Evolutionary conservation across 2,888 invertebrate species (phyloP), one percentile per base, ranked within the genome.

Genomic region (Anarsia innoxiella): DNA sequence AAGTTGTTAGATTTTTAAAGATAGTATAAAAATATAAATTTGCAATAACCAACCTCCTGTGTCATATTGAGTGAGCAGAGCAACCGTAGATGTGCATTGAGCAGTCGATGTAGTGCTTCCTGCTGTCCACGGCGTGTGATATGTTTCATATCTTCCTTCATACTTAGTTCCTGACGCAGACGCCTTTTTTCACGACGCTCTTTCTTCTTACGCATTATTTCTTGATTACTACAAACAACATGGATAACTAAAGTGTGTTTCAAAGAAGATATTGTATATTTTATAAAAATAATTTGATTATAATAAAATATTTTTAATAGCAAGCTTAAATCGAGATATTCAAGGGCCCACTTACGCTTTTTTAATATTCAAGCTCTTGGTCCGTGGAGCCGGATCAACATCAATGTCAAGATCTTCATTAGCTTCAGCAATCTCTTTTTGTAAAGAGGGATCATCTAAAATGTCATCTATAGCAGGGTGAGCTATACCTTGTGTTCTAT

Each of bases 81-180:
- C 26, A 93, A 85, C 60, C 91, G 90, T 5, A 93, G 59, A 56
- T 92, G 93, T 0, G 91, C 85, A 0, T 80, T 72, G 5, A 94
- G 73, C 46, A 88, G 86, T 39, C 86, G 75, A 32, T 87, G 78
- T 14, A 92, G 62, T 4, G 86, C 73, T 40, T 87, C 86, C 53
- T 87, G 86, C 51, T 76, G 84, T 31, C 86, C 83, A 12, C 63
- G 65, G 35, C 58, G 62, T 51, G 84, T 80, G 28, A 87, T 37
- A 10, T 75, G 72, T 3, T 48, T 64, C 35, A 73, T 59, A 35
- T 74, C 68, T 3, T 76, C 66, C 49, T 76, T 85, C 84, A 80
- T 85, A 37, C 56, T 70, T 4, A 66, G 51, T 56, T 80, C 83
- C 40, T 76, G 70, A 14, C 59, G 55, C 0, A 64, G 72, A 0